Conservation (phyloP, 2,888 invertebrate genomes). For the Drosophila crucigera region DNA sequence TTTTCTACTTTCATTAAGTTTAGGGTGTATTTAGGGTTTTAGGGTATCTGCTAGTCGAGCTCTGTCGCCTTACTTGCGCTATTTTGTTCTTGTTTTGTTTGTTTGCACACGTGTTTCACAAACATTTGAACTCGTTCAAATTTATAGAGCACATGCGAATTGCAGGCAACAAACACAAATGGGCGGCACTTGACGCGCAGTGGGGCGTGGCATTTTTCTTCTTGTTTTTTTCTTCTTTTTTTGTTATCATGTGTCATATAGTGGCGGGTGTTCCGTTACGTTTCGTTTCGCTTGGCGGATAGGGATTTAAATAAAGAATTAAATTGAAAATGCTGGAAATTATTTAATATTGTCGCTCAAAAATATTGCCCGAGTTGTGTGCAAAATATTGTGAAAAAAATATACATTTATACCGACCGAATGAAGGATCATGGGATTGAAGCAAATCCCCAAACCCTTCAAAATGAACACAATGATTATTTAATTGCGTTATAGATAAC, state of each 20-base stretch:
- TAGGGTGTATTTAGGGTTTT: neutral
- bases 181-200: slow-evolving; percentile 6
- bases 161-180: slow-evolving; percentile 37
- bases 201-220: slow-evolving; percentile 18
- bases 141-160: slow-evolving; percentile 62
- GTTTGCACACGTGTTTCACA: slow-evolving; percentile 52
- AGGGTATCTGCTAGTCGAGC: neutral
- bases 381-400: slow-evolving; percentile 8
- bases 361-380: neutral
- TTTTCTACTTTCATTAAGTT: too few species aligned
- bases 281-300: slow-evolving; percentile 24
- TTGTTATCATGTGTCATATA: neutral
- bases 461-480: neutral
- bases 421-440: neutral
- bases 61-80: neutral
- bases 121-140: slow-evolving; percentile 65
- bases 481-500: neutral
- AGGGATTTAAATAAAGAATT: slow-evolving; percentile 24
- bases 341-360: slow-evolving; percentile 8
- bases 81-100: slow-evolving; percentile 16
- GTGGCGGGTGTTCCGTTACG: slow-evolving; percentile 2
- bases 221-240: neutral
- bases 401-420: slow-evolving; percentile 7
- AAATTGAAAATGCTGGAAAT: slow-evolving; percentile 53
- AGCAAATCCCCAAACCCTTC: too few species aligned